Conservation (phyloP, 1,140 invertebrate species). For the Drosophila nebulosa region DNA sequence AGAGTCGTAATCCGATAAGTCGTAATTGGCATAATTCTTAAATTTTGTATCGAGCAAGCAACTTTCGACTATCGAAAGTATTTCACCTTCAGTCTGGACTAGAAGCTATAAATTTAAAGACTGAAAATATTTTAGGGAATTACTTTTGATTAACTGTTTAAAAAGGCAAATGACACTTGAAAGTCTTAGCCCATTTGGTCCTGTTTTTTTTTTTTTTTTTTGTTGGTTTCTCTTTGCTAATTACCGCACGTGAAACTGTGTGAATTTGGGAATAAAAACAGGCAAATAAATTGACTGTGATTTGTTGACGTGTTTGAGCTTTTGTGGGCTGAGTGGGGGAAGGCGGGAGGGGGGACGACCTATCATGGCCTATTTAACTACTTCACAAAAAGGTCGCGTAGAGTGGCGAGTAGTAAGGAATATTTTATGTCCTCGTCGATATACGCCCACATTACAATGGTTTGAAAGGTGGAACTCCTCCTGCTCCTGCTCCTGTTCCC, state of each 20-base stretch:
- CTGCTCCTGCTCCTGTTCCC: not conserved
- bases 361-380: slow-evolving; percentile 36
- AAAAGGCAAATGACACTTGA: too few species aligned
- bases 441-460: not conserved
- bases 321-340: slow-evolving; percentile 15
- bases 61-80: too few species aligned
- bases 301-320: slow-evolving; percentile 66
- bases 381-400: not conserved
- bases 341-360: slow-evolving; percentile 3
- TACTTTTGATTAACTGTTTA: too few species aligned
- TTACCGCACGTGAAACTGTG: not conserved
- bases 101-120: too few species aligned
- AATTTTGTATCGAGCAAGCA: too few species aligned
- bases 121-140: too few species aligned
- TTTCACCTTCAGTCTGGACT: too few species aligned
- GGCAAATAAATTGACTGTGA: slow-evolving; percentile 72
- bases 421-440: slow-evolving; percentile 36
- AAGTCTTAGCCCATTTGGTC: too few species aligned
- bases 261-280: not conserved
- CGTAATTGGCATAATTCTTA: too few species aligned
- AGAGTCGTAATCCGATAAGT: too few species aligned
- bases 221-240: too few species aligned
- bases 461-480: slow-evolving; percentile 14
- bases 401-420: not conserved
- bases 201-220: too few species aligned